Percentiles rank a stretch among this genome's conserved stretches.
These are phyloP conservation scores for Drosophila crucigera DNA, from an alignment of 2,888 invertebrate species.

Conservation along the genomic window DNA sequence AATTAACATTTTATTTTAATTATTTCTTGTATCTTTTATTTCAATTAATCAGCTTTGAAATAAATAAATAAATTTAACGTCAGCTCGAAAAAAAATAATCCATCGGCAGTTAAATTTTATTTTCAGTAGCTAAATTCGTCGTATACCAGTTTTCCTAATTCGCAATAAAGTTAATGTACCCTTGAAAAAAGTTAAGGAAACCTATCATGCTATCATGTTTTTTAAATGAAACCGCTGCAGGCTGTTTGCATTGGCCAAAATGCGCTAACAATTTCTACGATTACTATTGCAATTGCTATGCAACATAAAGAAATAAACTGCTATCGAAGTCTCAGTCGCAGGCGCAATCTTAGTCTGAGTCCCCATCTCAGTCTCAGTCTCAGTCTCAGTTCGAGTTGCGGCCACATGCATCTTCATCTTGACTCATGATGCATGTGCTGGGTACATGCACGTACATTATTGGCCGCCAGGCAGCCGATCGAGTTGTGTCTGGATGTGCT, in stretches of 20 bases:
- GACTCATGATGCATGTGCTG: slow-evolving; percentile 70
- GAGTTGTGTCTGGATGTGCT: slow-evolving; percentile 34
- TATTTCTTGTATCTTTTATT: not conserved
- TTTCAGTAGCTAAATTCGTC: not conserved
- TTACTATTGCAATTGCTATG: slow-evolving; percentile 75
- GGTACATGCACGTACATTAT: slow-evolving; percentile 75
- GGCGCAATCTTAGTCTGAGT: slow-evolving; percentile 3
- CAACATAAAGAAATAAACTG: slow-evolving; percentile 63
- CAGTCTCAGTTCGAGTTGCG: slow-evolving; percentile 10
- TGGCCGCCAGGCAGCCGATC: slow-evolving; percentile 73
- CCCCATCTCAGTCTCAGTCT: slow-evolving; percentile 22
- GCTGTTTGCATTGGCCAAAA: slow-evolving; percentile 80
- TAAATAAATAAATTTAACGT: slow-evolving; percentile 2
- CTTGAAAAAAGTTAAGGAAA: not conserved
- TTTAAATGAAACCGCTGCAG: slow-evolving; percentile 72
- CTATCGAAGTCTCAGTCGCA: slow-evolving; percentile 22
- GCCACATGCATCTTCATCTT: slow-evolving; percentile 74
- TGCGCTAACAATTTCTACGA: slow-evolving; percentile 80
- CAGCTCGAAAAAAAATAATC: not conserved
- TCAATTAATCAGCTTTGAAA: not conserved
- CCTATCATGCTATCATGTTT: slow-evolving; percentile 71
- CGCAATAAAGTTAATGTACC: slow-evolving; percentile 2
- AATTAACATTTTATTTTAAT: not conserved
- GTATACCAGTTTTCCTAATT: not conserved
- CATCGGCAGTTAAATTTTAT: not conserved